A percentile compares a stretch with the other conserved stretches of the same genome.
phyloP scores from a whole-genome alignment of 1,140 invertebrate genomes.

The Sycophila sp. region DNA sequence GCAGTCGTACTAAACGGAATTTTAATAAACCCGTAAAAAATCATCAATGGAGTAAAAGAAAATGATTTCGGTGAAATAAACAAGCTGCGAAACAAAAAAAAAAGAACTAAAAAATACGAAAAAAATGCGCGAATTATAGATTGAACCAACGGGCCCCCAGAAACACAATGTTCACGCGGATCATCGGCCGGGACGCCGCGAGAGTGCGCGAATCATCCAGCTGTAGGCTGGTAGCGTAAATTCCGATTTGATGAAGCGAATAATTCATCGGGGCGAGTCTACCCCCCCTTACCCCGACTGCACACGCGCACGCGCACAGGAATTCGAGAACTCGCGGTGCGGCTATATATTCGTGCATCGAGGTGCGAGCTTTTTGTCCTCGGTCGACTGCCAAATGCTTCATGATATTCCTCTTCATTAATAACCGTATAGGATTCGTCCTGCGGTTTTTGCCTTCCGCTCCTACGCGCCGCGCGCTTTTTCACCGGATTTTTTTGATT shows the following conservation, averaged over 20 bases:
- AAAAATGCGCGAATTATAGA: no score
- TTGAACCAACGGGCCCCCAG: no score
- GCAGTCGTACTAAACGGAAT: no score
- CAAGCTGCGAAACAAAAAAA: no score
- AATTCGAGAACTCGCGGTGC: neutral
- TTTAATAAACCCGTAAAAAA: no score
- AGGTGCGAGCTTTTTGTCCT: neutral
- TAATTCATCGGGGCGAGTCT: conserved; percentile 45
- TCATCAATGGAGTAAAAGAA: no score
- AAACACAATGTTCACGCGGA: neutral
- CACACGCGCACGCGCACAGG: neutral
- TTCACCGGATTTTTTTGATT: neutral
- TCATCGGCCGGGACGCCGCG: no score
- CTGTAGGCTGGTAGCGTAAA: conserved; percentile 24
- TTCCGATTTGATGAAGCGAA: conserved; percentile 37
- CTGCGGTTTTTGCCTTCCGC: neutral
- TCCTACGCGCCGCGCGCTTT: neutral
- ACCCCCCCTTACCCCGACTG: conserved; percentile 23
- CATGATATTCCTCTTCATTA: neutral
- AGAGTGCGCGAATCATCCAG: conserved; percentile 4
- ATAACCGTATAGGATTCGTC: neutral
- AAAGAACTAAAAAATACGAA: no score
- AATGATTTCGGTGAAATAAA: no score
- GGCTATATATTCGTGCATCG: neutral
- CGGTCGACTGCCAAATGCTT: no score